Evolutionary conservation across 2,113 vertebrate genomes (phyloP), one percentile per base, ranked within the genome.

Genomic region (Excalfactoria chinensis): DNA sequence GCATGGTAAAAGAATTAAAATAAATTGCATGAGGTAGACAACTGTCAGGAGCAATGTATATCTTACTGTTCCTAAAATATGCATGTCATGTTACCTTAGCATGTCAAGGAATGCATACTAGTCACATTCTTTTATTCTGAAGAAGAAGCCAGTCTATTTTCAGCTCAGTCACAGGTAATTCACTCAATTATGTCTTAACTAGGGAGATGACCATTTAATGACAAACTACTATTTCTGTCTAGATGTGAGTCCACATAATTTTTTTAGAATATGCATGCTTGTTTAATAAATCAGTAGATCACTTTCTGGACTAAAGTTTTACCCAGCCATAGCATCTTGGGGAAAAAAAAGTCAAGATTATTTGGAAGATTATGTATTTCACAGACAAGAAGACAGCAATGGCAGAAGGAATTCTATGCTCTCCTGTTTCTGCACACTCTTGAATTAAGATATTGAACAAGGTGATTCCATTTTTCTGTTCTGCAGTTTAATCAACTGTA

Each of bases 1-100:
- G 14, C 46, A 91, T 6, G 30, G 43, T 44, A 88, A 81, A 84
- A 69, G 7, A 44, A 78, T 80, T 19, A 56, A 56, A 86, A 63
- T 44, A 69, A 28, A 71, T 6, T 62, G 9, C 8, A 20, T 15
- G 8, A 79, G 73, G 14, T 30, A 80, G 4, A 11, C 25, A 78
- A n/a, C 28, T 63, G 7, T 48, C 9, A 89, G 62, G 30, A 80
- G n/a, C 8, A 70, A 69, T 13, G 3, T 59, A 11, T 62, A 64
- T 75, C 72, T 80, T 7, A 70, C 13, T 14, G 6, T 73, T 56
- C 13, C 37, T n/a, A 70, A 73, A 71, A 59, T 43, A 82, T 5
- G 7, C 0, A 0, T 23, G 8, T 41, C 51, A 67, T 34, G 40
- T 13, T 63, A 71, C 6, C 4, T 53, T 63, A 64, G 10, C 15